phyloP scores from a whole-genome alignment of 2,113 vertebrate genomes.

The Lagopus leucura region DNA sequence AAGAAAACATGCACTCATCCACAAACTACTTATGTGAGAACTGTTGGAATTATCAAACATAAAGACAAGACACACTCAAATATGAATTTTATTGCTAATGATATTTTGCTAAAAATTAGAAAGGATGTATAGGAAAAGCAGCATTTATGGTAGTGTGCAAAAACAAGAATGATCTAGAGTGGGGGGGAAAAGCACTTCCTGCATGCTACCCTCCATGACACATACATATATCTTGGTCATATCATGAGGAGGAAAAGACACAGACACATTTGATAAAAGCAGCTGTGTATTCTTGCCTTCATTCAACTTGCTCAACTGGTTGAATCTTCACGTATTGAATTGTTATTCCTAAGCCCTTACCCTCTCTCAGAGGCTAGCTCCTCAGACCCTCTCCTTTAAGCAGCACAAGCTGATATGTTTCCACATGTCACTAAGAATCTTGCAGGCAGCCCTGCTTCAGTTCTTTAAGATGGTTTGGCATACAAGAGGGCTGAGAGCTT shows the following conservation, averaged over 20 bases:
- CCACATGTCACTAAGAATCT: background rate
- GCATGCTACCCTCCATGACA: background rate
- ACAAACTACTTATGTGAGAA: background rate
- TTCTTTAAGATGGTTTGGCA: background rate
- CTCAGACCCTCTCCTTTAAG: no score
- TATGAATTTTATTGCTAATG: constrained; percentile 65
- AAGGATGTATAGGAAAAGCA: background rate
- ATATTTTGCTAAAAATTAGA: constrained; percentile 61
- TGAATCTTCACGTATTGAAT: background rate
- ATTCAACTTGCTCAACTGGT: background rate
- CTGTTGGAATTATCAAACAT: background rate
- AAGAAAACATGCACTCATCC: background rate
- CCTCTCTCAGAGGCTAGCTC: background rate
- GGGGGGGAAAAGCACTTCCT: background rate
- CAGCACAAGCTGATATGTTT: background rate
- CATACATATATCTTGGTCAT: background rate
- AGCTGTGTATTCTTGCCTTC: background rate
- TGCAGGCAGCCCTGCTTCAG: background rate
- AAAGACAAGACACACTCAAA: constrained; percentile 27
- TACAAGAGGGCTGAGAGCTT: background rate
- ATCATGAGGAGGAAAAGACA: background rate
- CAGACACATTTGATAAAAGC: background rate
- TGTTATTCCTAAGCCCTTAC: background rate
- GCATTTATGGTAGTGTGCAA: background rate
- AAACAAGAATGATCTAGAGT: background rate